Evolutionary conservation across 1,140 invertebrate species (phyloP), one percentile per base, ranked within the genome.

Genomic region (Phortica variegata): DNA sequence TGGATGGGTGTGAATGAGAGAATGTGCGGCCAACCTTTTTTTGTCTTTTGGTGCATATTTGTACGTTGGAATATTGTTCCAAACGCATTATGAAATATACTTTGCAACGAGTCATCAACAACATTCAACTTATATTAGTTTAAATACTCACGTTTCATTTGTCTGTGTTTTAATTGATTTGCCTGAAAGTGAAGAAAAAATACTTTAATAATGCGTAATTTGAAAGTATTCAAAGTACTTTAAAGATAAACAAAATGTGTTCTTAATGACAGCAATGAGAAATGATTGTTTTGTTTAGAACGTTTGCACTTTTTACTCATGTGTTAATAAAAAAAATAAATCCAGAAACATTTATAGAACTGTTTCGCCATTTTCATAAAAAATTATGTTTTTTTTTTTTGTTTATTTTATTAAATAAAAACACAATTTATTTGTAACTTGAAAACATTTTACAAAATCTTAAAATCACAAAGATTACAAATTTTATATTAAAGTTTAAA

Each of bases 81-180:
- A 44, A 34, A 34, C 10, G 32, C 34, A 20, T 36, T 13, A 34
- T 44, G 32, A 44, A 13, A 13, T 12, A n/a, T 36, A 44, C 3
- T 43, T 3, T 21, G 3, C 6, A 18, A 32, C 20, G 21, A 21
- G 13, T n/a, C n/a, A n/a, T n/a, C n/a, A n/a, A n/a, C n/a, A n/a
- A n/a, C n/a, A n/a, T n/a, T n/a, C n/a, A n/a, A n/a, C n/a, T n/a
- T n/a, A n/a, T n/a, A n/a, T n/a, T n/a, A 45, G 19, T 48, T n/a
- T 9, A 47, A 34, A 34, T 60, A 75, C 72, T 75, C 71, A 75
- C 72, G 72, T 75, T 75, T 75, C 72, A 31, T 66, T 73, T 52
- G 72, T 71, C 43, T 65, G 55, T 52, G 71, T 72, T 53, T 74
- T 74, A 20, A 71, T 54, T n/a, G 71, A 74, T 69, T 74, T 73